Conservation (phyloP, 1,140 invertebrate genomes). For the Lutraria rhynchaena region DNA sequence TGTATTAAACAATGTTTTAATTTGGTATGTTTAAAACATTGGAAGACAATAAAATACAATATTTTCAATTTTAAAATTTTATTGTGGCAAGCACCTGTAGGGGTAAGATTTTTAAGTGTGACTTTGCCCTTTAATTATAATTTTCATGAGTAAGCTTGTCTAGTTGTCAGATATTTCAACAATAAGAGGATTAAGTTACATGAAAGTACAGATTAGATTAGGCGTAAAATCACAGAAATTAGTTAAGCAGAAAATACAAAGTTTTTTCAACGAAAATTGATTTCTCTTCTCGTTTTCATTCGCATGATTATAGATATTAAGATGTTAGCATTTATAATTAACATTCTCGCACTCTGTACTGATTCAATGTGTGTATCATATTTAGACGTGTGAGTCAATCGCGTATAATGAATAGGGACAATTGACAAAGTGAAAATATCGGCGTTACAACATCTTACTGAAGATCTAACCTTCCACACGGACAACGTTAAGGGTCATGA, state of each 20-base stretch:
- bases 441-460: too few species aligned
- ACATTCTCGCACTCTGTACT: constrained; percentile 49
- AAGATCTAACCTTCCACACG: too few species aligned
- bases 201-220: constrained; percentile 16
- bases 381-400: constrained; percentile 45
- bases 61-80: too few species aligned
- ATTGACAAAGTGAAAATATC: background rate
- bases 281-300: background rate
- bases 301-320: constrained; percentile 40
- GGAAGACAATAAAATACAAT: too few species aligned
- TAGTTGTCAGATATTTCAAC: too few species aligned
- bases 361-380: constrained; percentile 29
- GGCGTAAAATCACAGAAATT: constrained; percentile 39
- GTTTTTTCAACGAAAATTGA: background rate
- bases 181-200: constrained; percentile 1
- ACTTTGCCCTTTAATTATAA: too few species aligned
- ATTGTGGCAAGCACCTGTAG: too few species aligned
- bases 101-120: too few species aligned
- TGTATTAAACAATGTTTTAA: too few species aligned
- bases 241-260: constrained; percentile 18
- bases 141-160: too few species aligned
- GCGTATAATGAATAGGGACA: constrained; percentile 13
- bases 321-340: constrained; percentile 54
- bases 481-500: too few species aligned
- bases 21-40: too few species aligned